Conservation (phyloP, 2,797 vertebrate species). For the Melanotaenia pygmaea region DNA sequence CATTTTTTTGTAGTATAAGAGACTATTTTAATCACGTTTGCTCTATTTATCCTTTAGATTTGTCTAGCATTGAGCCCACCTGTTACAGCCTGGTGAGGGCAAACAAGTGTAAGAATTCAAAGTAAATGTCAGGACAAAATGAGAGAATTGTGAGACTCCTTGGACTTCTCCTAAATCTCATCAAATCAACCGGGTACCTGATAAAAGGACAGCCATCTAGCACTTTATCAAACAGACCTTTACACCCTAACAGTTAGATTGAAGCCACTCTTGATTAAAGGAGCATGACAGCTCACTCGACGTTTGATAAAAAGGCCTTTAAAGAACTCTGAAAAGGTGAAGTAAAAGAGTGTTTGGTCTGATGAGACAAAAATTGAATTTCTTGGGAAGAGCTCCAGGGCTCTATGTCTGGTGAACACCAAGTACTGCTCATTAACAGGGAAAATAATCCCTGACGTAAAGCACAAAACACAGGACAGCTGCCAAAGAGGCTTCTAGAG, state of each 20-base stretch:
- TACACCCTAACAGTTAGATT: conserved; percentile 6
- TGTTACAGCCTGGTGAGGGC: no score
- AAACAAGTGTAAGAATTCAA: neutral
- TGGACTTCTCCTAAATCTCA: conserved; percentile 5
- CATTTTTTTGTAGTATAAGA: no score
- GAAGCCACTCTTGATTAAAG: conserved; percentile 20
- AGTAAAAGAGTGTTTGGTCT: neutral
- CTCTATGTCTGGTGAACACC: neutral
- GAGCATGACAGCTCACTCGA: conserved; percentile 5
- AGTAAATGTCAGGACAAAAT: conserved; percentile 5
- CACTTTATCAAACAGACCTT: conserved; percentile 8
- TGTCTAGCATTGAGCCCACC: no score
- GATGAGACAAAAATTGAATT: conserved; percentile 12
- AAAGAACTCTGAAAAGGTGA: conserved; percentile 14
- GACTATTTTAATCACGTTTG: no score
- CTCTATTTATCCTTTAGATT: no score
- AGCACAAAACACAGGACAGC: neutral
- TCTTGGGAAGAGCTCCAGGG: neutral
- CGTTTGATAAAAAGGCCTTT: conserved; percentile 9
- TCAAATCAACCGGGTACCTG: conserved; percentile 8
- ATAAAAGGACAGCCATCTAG: conserved; percentile 10
- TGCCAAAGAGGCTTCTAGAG: neutral
- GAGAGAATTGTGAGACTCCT: conserved; percentile 1
- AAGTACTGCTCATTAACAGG: neutral
- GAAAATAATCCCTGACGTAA: neutral